These are phyloP conservation scores for Lingula anatina DNA, from an alignment of 2,888 invertebrate species.

Conservation along the genomic window DNA sequence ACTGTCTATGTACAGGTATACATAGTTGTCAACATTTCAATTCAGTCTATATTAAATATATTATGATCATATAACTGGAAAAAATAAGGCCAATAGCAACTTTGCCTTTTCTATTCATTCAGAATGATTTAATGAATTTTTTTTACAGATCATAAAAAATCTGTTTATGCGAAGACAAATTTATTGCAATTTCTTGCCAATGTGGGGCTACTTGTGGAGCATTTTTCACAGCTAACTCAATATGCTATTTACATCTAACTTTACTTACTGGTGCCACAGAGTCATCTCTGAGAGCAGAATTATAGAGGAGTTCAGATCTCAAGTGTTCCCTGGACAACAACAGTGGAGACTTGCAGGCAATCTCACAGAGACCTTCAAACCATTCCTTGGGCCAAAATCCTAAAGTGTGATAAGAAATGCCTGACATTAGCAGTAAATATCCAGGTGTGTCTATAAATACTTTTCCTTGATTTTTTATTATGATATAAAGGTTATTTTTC, in stretches of 20 bases:
- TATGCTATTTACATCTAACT: no score
- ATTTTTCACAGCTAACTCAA: no score
- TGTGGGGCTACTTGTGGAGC: no score
- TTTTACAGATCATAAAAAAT: no score
- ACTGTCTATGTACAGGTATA: slow-evolving; percentile 15
- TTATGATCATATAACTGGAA: not conserved
- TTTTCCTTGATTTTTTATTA: no score
- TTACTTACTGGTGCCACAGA: slow-evolving; percentile 75
- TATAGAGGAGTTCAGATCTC: slow-evolving; percentile 91
- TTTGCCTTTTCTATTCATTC: not conserved
- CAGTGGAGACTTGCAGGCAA: slow-evolving; percentile 93
- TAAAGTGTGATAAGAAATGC: slow-evolving; percentile 40
- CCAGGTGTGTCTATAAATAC: no score
- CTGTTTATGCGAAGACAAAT: no score
- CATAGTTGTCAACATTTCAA: slow-evolving; percentile 2
- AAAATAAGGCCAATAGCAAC: not conserved
- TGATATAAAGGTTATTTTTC: no score
- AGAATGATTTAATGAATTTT: no score
- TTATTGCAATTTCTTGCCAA: no score
- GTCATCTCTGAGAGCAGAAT: slow-evolving; percentile 92
- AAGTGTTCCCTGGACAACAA: slow-evolving; percentile 68
- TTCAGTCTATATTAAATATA: not conserved
- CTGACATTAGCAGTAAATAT: no score
- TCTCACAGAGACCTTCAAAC: slow-evolving; percentile 95
- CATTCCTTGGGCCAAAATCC: slow-evolving; percentile 94